Evolutionary conservation across 2,888 invertebrate genomes (phyloP).

Genomic region (Chloroclystis v-ata): DNA sequence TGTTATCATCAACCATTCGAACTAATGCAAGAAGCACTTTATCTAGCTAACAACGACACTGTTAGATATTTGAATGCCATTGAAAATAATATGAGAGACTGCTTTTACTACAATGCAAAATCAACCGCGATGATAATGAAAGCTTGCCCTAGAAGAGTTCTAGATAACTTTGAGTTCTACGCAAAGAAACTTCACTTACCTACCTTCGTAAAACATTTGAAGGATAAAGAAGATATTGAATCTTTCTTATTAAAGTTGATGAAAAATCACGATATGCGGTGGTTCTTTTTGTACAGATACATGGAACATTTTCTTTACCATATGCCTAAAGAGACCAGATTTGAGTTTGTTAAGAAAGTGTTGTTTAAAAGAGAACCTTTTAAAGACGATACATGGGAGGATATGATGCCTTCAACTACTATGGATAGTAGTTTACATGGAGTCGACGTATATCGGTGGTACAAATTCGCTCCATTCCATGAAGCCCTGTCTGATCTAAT

Average conservation of each 20-base stretch:
- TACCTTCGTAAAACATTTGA: conserved; percentile 47
- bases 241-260: conserved; percentile 41
- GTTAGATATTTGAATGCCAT: conserved; percentile 42
- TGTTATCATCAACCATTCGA: conserved; percentile 1
- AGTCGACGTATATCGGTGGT: conserved; percentile 45
- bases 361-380: conserved; percentile 39
- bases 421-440: too few relatives aligned
- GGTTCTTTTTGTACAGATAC: conserved; percentile 34
- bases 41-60: conserved; percentile 36
- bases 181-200: conserved; percentile 34
- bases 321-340: conserved; percentile 44
- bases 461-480: conserved; percentile 48
- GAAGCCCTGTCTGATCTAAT: conserved; percentile 47
- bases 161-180: conserved; percentile 39
- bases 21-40: conserved; percentile 21
- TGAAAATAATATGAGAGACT: conserved; percentile 24
- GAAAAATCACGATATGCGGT: conserved; percentile 28
- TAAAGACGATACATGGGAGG: not conserved
- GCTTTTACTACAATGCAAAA: conserved; percentile 37
- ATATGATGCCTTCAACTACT: too few relatives aligned
- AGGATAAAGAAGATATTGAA: conserved; percentile 39
- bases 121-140: conserved; percentile 47
- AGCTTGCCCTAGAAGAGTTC: conserved; percentile 40
- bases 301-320: conserved; percentile 46
- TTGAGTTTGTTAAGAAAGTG: conserved; percentile 47